Conservation (phyloP, 2,797 vertebrate genomes). For the Manis pentadactyla region DNA sequence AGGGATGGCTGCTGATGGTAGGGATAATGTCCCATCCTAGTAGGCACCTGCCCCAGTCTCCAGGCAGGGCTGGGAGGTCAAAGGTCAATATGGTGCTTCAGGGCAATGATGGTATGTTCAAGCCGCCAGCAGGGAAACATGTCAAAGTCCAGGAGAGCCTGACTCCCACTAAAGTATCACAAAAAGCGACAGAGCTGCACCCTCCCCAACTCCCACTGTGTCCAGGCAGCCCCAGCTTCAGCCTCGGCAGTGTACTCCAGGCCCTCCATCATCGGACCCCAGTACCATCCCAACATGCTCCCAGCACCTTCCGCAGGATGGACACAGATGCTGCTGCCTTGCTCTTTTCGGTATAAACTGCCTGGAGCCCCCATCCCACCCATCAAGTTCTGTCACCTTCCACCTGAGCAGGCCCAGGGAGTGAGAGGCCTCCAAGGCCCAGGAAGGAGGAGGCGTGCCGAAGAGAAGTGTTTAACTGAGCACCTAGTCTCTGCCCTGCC, state of each 20-base stretch:
- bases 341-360: neutral
- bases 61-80: neutral
- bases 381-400: neutral
- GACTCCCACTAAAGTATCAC: neutral
- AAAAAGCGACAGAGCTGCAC: neutral
- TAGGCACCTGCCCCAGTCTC: neutral
- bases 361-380: neutral
- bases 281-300: neutral
- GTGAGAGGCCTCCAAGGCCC: neutral
- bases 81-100: neutral
- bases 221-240: neutral
- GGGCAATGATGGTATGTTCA: neutral
- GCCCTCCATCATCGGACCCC: neutral
- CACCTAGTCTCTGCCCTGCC: neutral
- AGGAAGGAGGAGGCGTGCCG: neutral
- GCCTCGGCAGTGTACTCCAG: neutral
- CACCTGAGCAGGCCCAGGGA: neutral
- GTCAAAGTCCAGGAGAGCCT: neutral
- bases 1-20: neutral
- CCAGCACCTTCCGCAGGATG: neutral
- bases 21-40: neutral
- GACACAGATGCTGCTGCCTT: neutral
- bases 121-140: neutral
- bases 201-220: neutral
- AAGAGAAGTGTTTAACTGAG: slow-evolving; percentile 60